These are phyloP conservation scores for Exephanes ischioxanthus DNA, from an alignment of 2,888 invertebrate genomes.

Conservation along the genomic window DNA sequence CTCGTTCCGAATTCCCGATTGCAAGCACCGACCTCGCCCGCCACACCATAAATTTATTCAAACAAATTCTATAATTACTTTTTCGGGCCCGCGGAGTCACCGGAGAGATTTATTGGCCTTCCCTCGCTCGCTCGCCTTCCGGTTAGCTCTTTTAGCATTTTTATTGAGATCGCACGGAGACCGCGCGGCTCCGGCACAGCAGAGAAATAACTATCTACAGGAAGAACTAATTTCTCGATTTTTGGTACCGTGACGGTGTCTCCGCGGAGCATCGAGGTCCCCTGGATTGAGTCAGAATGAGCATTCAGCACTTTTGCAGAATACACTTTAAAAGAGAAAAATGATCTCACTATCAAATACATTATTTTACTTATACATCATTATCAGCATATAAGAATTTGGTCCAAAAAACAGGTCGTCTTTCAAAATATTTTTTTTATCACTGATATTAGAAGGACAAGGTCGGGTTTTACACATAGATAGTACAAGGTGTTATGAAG, in stretches of 20 bases:
- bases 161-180: conserved; percentile 64
- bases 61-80: conserved; percentile 84
- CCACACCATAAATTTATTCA: conserved; percentile 82
- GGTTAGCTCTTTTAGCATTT: conserved; percentile 67
- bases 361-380: background rate
- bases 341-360: background rate
- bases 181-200: conserved; percentile 14
- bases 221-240: conserved; percentile 53
- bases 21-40: conserved; percentile 67
- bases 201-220: conserved; percentile 36
- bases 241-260: conserved; percentile 28
- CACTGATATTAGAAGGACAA: too few species aligned
- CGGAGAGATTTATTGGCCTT: conserved; percentile 76
- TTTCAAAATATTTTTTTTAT: too few species aligned
- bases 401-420: too few species aligned
- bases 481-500: too few species aligned
- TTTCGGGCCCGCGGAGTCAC: conserved; percentile 73
- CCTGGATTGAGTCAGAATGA: conserved; percentile 38
- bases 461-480: too few species aligned
- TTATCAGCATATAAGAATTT: background rate
- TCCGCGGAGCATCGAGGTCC: conserved; percentile 63
- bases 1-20: conserved; percentile 78
- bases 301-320: conserved; percentile 37
- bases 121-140: conserved; percentile 45
- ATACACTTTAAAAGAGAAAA: background rate